Evolutionary conservation across 2,888 invertebrate species (phyloP).

Genomic region (Rhingia campestris): DNA sequence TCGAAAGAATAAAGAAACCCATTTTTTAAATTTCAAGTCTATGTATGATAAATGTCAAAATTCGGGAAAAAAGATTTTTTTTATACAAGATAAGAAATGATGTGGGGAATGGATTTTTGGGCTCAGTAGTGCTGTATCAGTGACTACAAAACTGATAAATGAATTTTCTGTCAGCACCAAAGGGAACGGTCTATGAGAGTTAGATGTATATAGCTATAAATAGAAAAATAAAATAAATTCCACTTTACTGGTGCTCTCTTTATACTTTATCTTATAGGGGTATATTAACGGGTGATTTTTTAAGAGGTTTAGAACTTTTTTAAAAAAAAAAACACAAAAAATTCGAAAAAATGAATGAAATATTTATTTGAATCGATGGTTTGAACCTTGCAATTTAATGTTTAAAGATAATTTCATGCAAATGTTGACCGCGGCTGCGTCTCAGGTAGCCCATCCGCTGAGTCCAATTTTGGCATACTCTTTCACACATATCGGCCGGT

Average conservation of each 20-base stretch:
- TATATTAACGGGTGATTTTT: too few relatives aligned
- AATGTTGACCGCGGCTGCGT: too few relatives aligned
- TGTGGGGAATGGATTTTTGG: constrained; percentile 71
- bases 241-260: constrained; percentile 14
- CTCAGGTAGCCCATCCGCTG: too few relatives aligned
- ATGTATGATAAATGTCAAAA: constrained; percentile 67
- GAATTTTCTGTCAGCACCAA: constrained; percentile 65
- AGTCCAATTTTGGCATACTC: too few relatives aligned
- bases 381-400: too few relatives aligned
- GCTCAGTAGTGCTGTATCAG: constrained; percentile 60
- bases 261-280: background rate
- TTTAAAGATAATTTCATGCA: too few relatives aligned
- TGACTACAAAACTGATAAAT: constrained; percentile 68
- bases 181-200: constrained; percentile 27
- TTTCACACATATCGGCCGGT: too few relatives aligned
- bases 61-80: constrained; percentile 66
- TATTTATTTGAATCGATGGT: too few relatives aligned
- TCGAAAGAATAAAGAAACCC: constrained; percentile 27
- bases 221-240: constrained; percentile 56
- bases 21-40: constrained; percentile 45
- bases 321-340: too few relatives aligned
- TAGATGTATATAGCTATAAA: background rate
- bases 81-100: constrained; percentile 57
- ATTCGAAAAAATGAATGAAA: too few relatives aligned
- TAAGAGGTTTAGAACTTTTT: too few relatives aligned